phyloP scores from a whole-genome alignment of 2,113 vertebrate species.

The Bufo gargarizans region DNA sequence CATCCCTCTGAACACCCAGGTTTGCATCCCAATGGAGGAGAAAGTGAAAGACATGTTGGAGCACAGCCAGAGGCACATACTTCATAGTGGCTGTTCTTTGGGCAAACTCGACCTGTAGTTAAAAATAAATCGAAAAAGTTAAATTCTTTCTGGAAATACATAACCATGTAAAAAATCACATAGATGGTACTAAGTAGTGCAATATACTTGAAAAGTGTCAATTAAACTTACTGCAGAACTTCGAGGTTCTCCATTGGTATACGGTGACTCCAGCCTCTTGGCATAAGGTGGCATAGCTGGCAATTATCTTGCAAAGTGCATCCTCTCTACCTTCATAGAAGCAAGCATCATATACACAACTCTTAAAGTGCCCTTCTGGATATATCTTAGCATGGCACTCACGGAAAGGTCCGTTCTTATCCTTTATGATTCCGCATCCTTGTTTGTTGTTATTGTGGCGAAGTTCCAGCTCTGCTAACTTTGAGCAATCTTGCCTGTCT shows the following conservation, averaged over 20 bases:
- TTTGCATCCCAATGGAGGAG: constrained; percentile 62
- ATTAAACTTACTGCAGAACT: constrained; percentile 66
- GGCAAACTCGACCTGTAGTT: constrained; percentile 67
- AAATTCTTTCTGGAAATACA: not conserved
- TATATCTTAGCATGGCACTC: constrained; percentile 62
- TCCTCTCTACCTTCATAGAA: constrained; percentile 63
- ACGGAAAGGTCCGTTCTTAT: constrained; percentile 64
- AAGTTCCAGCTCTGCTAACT: constrained; percentile 54
- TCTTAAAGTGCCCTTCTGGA: constrained; percentile 61
- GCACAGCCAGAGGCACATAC: constrained; percentile 69
- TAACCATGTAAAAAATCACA: not conserved
- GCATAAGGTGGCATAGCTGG: constrained; percentile 64
- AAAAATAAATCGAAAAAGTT: not conserved
- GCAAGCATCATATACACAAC: constrained; percentile 68
- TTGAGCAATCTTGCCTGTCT: constrained; percentile 20
- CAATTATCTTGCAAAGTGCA: constrained; percentile 63
- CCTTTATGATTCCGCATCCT: constrained; percentile 61
- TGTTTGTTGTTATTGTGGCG: constrained; percentile 30
- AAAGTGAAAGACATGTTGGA: constrained; percentile 67
- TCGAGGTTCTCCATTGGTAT: constrained; percentile 61
- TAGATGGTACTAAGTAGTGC: not conserved
- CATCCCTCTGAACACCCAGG: constrained; percentile 71
- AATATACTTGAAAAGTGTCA: not conserved
- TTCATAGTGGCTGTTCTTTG: constrained; percentile 73
- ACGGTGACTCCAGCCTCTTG: constrained; percentile 59